A percentile compares a stretch with the other conserved stretches of the same genome.
Evolutionary conservation across 2,888 invertebrate species (phyloP).

Genomic region (Blera fallax): DNA sequence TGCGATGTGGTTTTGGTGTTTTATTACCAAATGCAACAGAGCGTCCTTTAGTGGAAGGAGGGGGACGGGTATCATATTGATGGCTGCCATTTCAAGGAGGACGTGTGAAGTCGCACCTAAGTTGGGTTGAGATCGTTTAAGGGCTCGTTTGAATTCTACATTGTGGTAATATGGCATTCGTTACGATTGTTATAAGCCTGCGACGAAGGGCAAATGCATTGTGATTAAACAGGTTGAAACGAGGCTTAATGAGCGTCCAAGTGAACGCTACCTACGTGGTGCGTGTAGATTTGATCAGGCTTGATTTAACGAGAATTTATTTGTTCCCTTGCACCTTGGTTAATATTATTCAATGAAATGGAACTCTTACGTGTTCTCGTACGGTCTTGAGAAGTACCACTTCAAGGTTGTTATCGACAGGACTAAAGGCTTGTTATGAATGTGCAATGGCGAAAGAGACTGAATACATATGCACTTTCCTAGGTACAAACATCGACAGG

Average conservation of each 20-base stretch:
- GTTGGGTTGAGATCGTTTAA: constrained; percentile 19
- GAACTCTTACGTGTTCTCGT: neutral
- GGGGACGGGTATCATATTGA: neutral
- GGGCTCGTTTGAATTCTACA: constrained; percentile 39
- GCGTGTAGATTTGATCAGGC: neutral
- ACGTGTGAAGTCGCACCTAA: constrained; percentile 58
- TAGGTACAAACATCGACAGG: too few species aligned
- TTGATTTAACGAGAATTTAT: neutral
- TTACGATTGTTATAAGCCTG: constrained; percentile 1
- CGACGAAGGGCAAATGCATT: neutral
- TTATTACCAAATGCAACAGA: constrained; percentile 36
- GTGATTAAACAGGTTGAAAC: constrained; percentile 9
- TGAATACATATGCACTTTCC: too few species aligned
- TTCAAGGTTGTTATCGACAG: too few species aligned
- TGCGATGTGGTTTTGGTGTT: constrained; percentile 58
- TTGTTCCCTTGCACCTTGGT: neutral
- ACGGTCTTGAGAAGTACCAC: too few species aligned
- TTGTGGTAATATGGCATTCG: constrained; percentile 13
- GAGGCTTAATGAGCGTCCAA: neutral
- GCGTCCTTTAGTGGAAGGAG: neutral
- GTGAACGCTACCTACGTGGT: neutral
- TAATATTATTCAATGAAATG: neutral
- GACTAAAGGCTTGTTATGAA: too few species aligned
- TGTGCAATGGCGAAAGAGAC: too few species aligned
- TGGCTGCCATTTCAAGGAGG: constrained; percentile 9